A percentile compares a stretch with the other conserved stretches of the same genome.
These are phyloP conservation scores for Reticulitermes lucifugus DNA, from an alignment of 2,888 invertebrate genomes.

Conservation along the genomic window DNA sequence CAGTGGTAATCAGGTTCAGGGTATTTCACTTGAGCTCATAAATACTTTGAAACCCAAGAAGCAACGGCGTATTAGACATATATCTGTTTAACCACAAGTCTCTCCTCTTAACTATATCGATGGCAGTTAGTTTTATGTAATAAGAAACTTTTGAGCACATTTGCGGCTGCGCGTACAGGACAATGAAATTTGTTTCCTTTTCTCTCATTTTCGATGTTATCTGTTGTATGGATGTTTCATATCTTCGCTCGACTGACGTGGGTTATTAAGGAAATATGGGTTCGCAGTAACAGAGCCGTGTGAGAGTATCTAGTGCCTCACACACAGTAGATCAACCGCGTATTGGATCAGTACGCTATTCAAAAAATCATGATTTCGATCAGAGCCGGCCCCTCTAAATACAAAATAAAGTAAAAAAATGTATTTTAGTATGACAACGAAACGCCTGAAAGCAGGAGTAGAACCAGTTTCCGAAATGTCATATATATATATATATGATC, in stretches of 20 bases:
- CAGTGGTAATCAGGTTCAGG: slow-evolving; percentile 20
- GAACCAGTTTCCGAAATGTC: too few species aligned
- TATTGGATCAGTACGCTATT: too few species aligned
- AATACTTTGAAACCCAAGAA: not conserved
- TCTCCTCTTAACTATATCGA: slow-evolving; percentile 29
- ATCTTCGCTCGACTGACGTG: not conserved
- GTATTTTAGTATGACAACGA: too few species aligned
- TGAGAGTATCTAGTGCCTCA: too few species aligned
- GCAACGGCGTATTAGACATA: slow-evolving; percentile 9
- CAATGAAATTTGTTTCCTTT: not conserved
- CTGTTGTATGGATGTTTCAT: not conserved
- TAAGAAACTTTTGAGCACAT: not conserved
- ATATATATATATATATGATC: too few species aligned
- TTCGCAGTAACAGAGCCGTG: too few species aligned
- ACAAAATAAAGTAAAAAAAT: too few species aligned
- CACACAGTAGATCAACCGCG: too few species aligned
- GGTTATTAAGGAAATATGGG: not conserved
- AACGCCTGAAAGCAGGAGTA: too few species aligned
- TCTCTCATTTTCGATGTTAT: not conserved
- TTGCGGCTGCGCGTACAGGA: not conserved
- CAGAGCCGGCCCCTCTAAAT: too few species aligned
- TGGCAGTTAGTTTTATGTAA: slow-evolving; percentile 23
- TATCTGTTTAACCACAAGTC: not conserved
- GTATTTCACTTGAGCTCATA: slow-evolving; percentile 31
- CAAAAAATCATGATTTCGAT: too few species aligned